Percentiles rank a stretch among this genome's conserved stretches.
These are phyloP conservation scores for Sebastes variabilis DNA, from an alignment of 2,797 vertebrate species.

Conservation along the genomic window DNA sequence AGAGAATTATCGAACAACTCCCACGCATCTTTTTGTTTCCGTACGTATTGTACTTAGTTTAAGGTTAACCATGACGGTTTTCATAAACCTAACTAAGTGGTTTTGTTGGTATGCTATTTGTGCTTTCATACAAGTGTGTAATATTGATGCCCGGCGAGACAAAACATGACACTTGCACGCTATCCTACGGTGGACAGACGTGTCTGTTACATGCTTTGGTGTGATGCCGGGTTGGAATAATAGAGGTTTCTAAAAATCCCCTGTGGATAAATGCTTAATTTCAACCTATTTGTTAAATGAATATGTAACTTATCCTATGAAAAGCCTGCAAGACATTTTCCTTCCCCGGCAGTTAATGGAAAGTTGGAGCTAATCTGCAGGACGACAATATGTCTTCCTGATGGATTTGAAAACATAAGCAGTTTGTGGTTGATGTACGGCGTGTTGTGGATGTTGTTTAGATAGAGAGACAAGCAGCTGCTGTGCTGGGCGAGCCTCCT, in stretches of 20 bases:
- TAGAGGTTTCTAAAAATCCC: not conserved
- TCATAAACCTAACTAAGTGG: too few species aligned
- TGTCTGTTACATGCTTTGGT: not conserved
- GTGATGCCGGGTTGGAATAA: not conserved
- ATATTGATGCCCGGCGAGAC: too few species aligned
- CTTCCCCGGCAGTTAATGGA: not conserved
- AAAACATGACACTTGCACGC: not conserved
- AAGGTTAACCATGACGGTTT: too few species aligned
- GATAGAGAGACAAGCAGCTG: constrained; percentile 34
- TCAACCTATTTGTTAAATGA: not conserved
- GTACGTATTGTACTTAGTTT: too few species aligned
- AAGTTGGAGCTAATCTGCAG: constrained; percentile 1
- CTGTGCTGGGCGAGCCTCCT: constrained; percentile 33
- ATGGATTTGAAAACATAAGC: constrained; percentile 11
- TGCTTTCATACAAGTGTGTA: too few species aligned
- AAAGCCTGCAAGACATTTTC: not conserved
- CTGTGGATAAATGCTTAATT: not conserved
- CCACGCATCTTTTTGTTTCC: too few species aligned
- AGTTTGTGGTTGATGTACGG: not conserved
- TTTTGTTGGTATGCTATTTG: too few species aligned
- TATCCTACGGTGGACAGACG: not conserved
- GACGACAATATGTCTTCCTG: not conserved
- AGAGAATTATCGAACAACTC: not conserved
- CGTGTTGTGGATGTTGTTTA: constrained; percentile 31
- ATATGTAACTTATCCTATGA: not conserved